These are phyloP conservation scores for Hipposideros larvatus DNA, from an alignment of 2,797 vertebrate species.

Conservation along the genomic window DNA sequence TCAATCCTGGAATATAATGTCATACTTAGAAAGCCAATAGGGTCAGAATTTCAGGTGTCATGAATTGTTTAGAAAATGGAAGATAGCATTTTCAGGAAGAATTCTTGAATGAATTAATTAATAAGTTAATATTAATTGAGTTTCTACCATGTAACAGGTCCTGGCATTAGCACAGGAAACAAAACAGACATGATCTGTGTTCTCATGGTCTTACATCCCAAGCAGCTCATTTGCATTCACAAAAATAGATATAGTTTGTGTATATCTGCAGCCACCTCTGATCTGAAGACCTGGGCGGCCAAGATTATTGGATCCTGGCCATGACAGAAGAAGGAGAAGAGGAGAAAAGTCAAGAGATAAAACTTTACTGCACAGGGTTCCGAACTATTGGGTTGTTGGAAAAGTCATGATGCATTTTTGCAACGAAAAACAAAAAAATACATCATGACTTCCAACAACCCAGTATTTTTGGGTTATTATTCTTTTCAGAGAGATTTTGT, in stretches of 20 bases:
- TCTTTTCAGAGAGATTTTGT: background rate
- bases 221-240: background rate
- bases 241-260: background rate
- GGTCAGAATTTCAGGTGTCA: background rate
- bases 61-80: slow-evolving; percentile 18
- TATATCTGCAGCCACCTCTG: background rate
- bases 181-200: background rate
- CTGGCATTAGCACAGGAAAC: background rate
- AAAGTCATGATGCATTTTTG: too few species aligned
- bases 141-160: background rate
- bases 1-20: slow-evolving; percentile 14
- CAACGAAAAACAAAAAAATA: too few species aligned
- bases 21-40: slow-evolving; percentile 23
- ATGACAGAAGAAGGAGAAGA: background rate
- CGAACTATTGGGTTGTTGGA: background rate
- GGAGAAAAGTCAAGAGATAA: background rate
- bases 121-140: background rate
- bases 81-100: background rate
- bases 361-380: background rate
- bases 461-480: background rate
- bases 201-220: background rate
- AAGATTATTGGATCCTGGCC: background rate
- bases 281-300: background rate
- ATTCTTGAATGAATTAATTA: slow-evolving; percentile 41
- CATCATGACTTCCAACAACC: too few species aligned